A percentile compares a stretch with the other conserved stretches of the same genome.
phyloP scores from a whole-genome alignment of 2,888 invertebrate genomes.

The Charanyca ferruginea region DNA sequence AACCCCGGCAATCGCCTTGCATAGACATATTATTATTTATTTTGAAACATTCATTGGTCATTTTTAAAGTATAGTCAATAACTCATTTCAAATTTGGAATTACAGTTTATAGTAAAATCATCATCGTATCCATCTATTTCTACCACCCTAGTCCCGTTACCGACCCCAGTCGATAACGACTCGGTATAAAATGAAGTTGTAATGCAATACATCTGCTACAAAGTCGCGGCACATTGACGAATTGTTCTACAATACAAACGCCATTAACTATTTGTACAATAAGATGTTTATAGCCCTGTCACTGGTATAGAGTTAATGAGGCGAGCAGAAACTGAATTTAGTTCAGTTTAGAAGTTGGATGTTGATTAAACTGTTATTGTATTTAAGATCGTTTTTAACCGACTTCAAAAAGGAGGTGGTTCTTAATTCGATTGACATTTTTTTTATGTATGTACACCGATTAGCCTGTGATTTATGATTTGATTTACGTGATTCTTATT shows the following conservation, averaged over 20 bases:
- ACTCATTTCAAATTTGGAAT: too few relatives aligned
- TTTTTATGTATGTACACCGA: too few relatives aligned
- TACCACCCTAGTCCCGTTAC: conserved; percentile 41
- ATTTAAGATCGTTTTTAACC: too few relatives aligned
- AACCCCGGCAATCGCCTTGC: too few relatives aligned
- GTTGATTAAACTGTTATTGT: conserved; percentile 4
- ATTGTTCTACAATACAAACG: conserved; percentile 77
- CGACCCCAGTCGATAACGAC: conserved; percentile 82
- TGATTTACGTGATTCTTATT: too few relatives aligned
- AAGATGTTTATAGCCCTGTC: conserved; percentile 78
- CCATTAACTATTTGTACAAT: conserved; percentile 83
- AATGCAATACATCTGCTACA: conserved; percentile 89
- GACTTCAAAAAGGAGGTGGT: too few relatives aligned
- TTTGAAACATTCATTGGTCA: too few relatives aligned
- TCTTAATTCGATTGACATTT: too few relatives aligned
- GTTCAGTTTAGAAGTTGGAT: conserved; percentile 52
- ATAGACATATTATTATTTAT: too few relatives aligned
- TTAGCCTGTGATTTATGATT: too few relatives aligned
- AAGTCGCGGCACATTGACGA: conserved; percentile 85
- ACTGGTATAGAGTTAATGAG: conserved; percentile 73
- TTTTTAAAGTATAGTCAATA: too few relatives aligned
- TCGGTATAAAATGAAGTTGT: conserved; percentile 87
- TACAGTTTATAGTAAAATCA: not conserved
- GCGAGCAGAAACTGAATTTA: conserved; percentile 69
- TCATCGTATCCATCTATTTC: conserved; percentile 67